Conservation (phyloP, 2,888 invertebrate species). For the Pegoplata infirma region DNA sequence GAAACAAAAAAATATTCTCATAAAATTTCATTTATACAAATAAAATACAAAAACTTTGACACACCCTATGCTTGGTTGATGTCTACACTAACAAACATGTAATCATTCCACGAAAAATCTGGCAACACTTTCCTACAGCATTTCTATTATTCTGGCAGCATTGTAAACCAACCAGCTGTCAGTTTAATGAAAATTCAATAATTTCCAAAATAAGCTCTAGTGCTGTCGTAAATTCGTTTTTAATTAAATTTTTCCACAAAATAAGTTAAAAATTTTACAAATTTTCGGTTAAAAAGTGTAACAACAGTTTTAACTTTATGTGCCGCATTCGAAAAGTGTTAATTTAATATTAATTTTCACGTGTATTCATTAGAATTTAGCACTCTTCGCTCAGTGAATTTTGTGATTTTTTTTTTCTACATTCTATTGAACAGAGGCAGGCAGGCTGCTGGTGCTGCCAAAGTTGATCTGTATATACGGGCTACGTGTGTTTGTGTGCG, state of each 20-base stretch:
- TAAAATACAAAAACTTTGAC: not conserved
- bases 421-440: slow-evolving; percentile 40
- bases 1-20: no score
- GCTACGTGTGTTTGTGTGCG: slow-evolving; percentile 15
- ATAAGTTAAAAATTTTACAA: slow-evolving; percentile 40
- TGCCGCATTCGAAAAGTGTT: slow-evolving; percentile 29
- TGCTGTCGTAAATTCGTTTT: slow-evolving; percentile 59
- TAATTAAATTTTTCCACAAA: slow-evolving; percentile 51
- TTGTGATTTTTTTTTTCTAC: slow-evolving; percentile 20
- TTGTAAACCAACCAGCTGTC: slow-evolving; percentile 54
- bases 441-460: slow-evolving; percentile 20
- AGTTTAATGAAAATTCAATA: slow-evolving; percentile 66
- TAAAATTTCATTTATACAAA: no score
- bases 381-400: slow-evolving; percentile 16
- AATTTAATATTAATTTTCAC: slow-evolving; percentile 35
- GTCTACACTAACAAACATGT: no score
- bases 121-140: not conserved
- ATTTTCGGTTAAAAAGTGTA: slow-evolving; percentile 38
- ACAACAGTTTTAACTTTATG: not conserved
- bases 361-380: slow-evolving; percentile 48
- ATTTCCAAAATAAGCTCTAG: slow-evolving; percentile 63
- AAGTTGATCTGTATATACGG: slow-evolving; percentile 14
- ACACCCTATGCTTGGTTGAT: not conserved
- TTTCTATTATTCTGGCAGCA: slow-evolving; percentile 14
- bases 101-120: not conserved